phyloP scores from a whole-genome alignment of 2,797 vertebrate genomes.

The Taeniopygia guttata region DNA sequence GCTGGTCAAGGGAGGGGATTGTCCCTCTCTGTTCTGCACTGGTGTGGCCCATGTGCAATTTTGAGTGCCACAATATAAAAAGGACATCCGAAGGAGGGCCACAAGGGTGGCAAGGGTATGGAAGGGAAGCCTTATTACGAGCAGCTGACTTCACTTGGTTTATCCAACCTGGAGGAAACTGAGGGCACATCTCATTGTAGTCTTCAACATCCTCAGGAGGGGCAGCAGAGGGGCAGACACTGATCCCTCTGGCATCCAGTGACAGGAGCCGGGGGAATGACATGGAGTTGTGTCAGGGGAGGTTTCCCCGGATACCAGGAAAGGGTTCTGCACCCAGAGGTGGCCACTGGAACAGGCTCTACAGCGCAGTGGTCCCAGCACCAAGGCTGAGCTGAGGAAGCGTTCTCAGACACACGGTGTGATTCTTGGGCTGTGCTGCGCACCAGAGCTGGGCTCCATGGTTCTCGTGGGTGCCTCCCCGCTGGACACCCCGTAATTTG shows the following conservation, averaged over 20 bases:
- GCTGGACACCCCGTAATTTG: accelerated
- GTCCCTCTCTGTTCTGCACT: not conserved
- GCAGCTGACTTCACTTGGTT: not conserved
- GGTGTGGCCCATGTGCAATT: not conserved
- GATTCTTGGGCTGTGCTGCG: accelerated
- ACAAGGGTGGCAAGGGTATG: too few relatives aligned
- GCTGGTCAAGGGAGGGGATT: not conserved
- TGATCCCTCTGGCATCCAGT: not conserved
- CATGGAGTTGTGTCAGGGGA: not conserved
- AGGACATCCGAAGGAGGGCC: not conserved
- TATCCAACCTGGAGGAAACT: not conserved
- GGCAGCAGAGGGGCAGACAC: not conserved
- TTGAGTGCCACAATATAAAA: not conserved
- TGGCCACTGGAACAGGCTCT: not conserved
- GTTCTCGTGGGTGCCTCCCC: accelerated
- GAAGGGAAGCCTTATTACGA: not conserved
- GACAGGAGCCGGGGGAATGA: not conserved
- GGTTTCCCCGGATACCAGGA: accelerated
- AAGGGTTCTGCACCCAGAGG: not conserved
- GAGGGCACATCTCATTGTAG: not conserved
- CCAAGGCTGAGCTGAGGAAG: not conserved
- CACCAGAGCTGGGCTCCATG: accelerated
- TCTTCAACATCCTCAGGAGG: not conserved
- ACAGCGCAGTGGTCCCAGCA: not conserved
- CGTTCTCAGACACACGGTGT: not conserved